phyloP scores from a whole-genome alignment of 2,888 invertebrate genomes.

The Odontocolon sp. region DNA sequence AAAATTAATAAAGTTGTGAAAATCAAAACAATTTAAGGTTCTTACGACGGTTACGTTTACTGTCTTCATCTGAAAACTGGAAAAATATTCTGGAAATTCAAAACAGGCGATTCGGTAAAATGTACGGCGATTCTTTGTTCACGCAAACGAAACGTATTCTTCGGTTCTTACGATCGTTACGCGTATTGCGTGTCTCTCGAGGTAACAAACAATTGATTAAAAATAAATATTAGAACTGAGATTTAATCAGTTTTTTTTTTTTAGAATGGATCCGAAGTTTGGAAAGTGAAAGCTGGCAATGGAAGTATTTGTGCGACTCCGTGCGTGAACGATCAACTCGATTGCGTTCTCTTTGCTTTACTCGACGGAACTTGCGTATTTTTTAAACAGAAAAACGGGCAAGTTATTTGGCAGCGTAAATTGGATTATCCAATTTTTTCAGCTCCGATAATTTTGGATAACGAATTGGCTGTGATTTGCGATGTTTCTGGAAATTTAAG shows the following conservation, averaged over 20 bases:
- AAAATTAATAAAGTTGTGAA: slow-evolving; percentile 34
- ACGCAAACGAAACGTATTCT: slow-evolving; percentile 81
- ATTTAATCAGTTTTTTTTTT: slow-evolving; percentile 16
- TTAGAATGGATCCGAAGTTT: slow-evolving; percentile 81
- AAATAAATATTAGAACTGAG: not conserved
- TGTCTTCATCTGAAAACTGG: slow-evolving; percentile 84
- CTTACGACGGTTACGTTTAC: slow-evolving; percentile 89
- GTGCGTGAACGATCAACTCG: slow-evolving; percentile 68
- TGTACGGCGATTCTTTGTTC: slow-evolving; percentile 82
- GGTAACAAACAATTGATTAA: slow-evolving; percentile 77
- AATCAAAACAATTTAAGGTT: slow-evolving; percentile 79
- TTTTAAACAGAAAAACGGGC: slow-evolving; percentile 82
- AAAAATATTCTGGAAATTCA: slow-evolving; percentile 84
- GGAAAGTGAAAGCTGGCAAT: slow-evolving; percentile 77
- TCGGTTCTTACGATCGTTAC: slow-evolving; percentile 88
- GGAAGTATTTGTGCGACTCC: slow-evolving; percentile 83
- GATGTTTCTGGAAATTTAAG: slow-evolving; percentile 69
- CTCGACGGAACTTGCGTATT: slow-evolving; percentile 84
- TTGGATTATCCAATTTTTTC: slow-evolving; percentile 86
- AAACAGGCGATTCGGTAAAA: slow-evolving; percentile 86
- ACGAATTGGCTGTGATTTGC: slow-evolving; percentile 83
- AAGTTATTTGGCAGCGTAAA: slow-evolving; percentile 83
- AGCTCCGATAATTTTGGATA: slow-evolving; percentile 83
- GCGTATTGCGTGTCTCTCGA: slow-evolving; percentile 83
- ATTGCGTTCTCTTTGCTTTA: slow-evolving; percentile 82